phyloP scores from a whole-genome alignment of 2,888 invertebrate genomes.

The Meliscaeva auricollis region DNA sequence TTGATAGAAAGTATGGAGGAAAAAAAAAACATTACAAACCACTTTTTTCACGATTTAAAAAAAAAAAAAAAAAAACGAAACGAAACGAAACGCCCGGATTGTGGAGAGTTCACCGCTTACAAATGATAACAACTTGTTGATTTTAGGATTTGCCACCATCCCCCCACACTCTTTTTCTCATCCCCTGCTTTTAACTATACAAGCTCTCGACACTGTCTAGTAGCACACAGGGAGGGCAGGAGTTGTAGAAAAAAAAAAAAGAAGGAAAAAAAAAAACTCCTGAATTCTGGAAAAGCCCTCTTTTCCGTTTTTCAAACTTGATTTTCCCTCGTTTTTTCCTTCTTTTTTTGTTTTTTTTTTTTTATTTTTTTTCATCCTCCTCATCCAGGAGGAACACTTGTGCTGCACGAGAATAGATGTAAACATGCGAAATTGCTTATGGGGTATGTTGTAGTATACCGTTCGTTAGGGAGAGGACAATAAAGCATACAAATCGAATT shows the following conservation, averaged over 20 bases:
- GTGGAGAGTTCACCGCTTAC: slow-evolving; percentile 78
- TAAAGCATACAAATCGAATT: slow-evolving; percentile 74
- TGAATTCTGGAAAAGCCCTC: slow-evolving; percentile 76
- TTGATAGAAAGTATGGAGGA: slow-evolving; percentile 43
- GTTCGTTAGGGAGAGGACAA: slow-evolving; percentile 51
- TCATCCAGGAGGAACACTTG: slow-evolving; percentile 60
- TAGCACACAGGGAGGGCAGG: slow-evolving; percentile 57
- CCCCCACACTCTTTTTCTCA: too few species aligned
- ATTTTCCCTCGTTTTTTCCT: slow-evolving; percentile 16
- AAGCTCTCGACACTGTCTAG: slow-evolving; percentile 39
- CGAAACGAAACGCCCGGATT: slow-evolving; percentile 75
- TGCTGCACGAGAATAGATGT: slow-evolving; percentile 74
- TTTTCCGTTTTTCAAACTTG: slow-evolving; percentile 58
- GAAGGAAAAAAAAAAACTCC: slow-evolving; percentile 42
- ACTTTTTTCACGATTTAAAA: slow-evolving; percentile 78
- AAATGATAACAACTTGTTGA: slow-evolving; percentile 79
- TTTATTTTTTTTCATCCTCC: too few species aligned
- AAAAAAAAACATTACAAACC: slow-evolving; percentile 77
- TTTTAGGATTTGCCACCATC: slow-evolving; percentile 75
- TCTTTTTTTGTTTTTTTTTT: slow-evolving; percentile 30
- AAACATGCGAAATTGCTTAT: slow-evolving; percentile 61
- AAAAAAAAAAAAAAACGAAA: too few species aligned
- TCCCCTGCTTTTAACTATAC: slow-evolving; percentile 23
- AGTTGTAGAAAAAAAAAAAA: too few species aligned
- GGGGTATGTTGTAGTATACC: slow-evolving; percentile 19